phyloP scores from a whole-genome alignment of 1,140 invertebrate genomes.

The Triops cancriformis region DNA sequence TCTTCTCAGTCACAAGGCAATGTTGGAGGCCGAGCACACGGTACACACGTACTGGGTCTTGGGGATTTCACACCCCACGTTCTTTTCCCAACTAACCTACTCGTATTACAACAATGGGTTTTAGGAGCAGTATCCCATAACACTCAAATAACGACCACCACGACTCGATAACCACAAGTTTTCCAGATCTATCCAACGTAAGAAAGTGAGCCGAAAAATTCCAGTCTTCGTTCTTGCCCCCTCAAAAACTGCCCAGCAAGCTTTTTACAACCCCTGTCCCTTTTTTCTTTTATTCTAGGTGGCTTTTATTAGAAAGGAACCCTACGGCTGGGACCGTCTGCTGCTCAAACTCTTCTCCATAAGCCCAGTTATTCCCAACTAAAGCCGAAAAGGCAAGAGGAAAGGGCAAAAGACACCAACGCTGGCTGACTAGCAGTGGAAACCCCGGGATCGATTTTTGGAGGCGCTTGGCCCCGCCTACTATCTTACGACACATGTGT shows the following conservation, averaged over 20 bases:
- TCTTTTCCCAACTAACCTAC: no score
- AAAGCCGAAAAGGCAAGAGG: not conserved
- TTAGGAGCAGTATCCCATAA: not conserved
- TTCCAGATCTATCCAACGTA: no score
- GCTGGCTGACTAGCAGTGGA: not conserved
- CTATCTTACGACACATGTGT: conserved; percentile 1
- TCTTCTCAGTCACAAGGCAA: not conserved
- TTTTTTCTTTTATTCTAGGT: no score
- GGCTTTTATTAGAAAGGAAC: no score
- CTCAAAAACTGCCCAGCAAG: no score
- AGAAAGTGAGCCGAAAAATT: no score
- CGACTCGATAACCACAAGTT: no score
- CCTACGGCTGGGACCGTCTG: not conserved
- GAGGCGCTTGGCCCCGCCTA: not conserved
- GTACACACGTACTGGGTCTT: not conserved
- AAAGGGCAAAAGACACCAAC: not conserved
- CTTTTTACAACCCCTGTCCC: no score
- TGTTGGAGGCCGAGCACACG: not conserved
- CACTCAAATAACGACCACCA: not conserved
- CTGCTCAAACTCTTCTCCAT: not conserved
- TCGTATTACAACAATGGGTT: not conserved
- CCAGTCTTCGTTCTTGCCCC: no score
- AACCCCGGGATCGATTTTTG: not conserved
- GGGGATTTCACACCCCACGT: not conserved
- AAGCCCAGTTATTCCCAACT: not conserved